Evolutionary conservation across 2,797 vertebrate genomes (phyloP), one percentile per base, ranked within the genome.

Genomic region (Sorex maritimensis): DNA sequence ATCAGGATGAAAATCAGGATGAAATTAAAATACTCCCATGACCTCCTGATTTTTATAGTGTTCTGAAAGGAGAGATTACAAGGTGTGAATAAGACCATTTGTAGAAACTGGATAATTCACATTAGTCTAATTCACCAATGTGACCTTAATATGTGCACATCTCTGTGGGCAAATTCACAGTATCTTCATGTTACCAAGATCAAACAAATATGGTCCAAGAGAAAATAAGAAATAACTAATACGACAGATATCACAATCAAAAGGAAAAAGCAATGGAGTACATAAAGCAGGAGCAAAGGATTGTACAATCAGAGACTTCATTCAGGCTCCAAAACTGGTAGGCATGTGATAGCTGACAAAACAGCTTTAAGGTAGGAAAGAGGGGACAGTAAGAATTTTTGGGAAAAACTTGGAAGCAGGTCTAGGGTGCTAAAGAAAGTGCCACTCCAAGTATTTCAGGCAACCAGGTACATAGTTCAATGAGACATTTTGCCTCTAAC

Each of bases 361-460:
- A 61, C 5, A 61, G 58, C 3, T 17, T 55, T 55, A 23, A 17
- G 21, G 21, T 61, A 61, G 58, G 15, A 21, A 61, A 61, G 19
- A 61, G 58, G 58, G 19, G 17, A 61, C 6, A 21, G 21, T 12
- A 8, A 52, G 1, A 2, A 13, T n/a, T 2, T 0, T 19, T 30
- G 69, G 41, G 2, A 34, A 12, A 44, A 26, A 44, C 21, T 0
- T 55, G 9, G 79, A 90, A 84, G 55, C 52, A 2, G 14, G 5
- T 19, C 23, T 9, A 89, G 58, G 61, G 34, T 89, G 38, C 71
- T 71, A 28, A 73, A 44, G 49, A 79, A 14, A 71, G 77, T 10
- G 71, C 26, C 34, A n/a, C 30, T n/a, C 24, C 63, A 58, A 78
- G 46, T 74, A 77, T 65, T 72, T 75, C 49, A 88, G 63, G 91